Conservation (phyloP, 2,888 invertebrate species). For the Macaria notata region DNA sequence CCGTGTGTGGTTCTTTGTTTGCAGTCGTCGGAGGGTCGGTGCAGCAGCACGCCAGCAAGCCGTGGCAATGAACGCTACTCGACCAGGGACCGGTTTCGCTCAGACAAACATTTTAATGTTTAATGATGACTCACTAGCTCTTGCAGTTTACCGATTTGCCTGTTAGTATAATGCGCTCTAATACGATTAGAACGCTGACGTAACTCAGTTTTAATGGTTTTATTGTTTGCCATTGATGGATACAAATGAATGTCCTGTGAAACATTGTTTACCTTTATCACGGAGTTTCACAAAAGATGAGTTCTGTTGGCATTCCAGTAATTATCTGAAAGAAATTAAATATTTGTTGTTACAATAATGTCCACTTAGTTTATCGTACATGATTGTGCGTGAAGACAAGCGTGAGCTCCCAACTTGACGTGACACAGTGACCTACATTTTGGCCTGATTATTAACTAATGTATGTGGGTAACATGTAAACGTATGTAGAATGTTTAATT, state of each 20-base stretch:
- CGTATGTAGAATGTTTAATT: conserved; percentile 1
- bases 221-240: no score
- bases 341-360: neutral
- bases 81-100: conserved; percentile 45
- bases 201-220: no score
- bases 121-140: conserved; percentile 43
- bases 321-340: conserved; percentile 39
- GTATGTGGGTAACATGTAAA: neutral
- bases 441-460: neutral
- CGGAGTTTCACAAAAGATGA: conserved; percentile 39
- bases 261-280: conserved; percentile 47
- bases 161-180: conserved; percentile 21
- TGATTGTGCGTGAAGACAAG: neutral
- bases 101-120: conserved; percentile 35
- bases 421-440: conserved; percentile 8
- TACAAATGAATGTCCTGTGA: no score
- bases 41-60: conserved; percentile 45
- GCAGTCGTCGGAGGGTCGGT: conserved; percentile 22
- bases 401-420: neutral
- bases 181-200: conserved; percentile 15
- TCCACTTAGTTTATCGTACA: neutral
- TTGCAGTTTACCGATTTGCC: conserved; percentile 13
- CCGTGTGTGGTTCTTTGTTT: conserved; percentile 14
- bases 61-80: conserved; percentile 27
- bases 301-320: conserved; percentile 41